A percentile compares a stretch with the other conserved stretches of the same genome.
phyloP scores from a whole-genome alignment of 64 coral and sea anemone species.

The Montipora foliosa region DNA sequence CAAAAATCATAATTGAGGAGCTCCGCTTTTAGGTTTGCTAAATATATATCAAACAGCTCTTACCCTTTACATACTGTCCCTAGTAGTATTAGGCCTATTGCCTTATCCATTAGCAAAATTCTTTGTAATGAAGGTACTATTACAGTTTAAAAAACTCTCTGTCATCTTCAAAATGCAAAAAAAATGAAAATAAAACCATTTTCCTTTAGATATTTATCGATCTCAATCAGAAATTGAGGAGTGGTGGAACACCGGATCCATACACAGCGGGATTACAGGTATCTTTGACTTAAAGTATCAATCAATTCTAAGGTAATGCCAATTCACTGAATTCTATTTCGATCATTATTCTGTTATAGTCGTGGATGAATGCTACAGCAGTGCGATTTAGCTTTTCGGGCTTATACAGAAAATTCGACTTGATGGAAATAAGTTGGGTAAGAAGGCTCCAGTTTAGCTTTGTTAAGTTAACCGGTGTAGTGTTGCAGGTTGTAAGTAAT shows the following conservation, averaged over 20 bases:
- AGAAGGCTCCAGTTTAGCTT: constrained; percentile 3
- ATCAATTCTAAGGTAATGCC: no score
- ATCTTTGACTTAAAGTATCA: background rate
- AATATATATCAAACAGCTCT: no score
- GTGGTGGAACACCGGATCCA: constrained; percentile 61
- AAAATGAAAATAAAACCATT: background rate
- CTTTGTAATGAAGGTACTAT: no score
- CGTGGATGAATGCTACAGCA: constrained; percentile 81
- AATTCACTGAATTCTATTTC: background rate
- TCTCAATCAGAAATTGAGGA: constrained; percentile 67
- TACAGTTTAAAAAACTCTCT: no score
- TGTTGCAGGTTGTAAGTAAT: no score
- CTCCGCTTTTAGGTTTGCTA: no score
- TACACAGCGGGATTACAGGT: constrained; percentile 75
- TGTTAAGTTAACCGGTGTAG: background rate
- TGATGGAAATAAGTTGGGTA: constrained; percentile 72
- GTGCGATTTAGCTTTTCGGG: constrained; percentile 77
- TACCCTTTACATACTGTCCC: no score
- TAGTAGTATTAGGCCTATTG: no score
- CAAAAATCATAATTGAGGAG: no score
- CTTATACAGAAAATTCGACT: constrained; percentile 71
- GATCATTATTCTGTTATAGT: constrained; percentile 27
- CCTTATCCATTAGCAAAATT: no score
- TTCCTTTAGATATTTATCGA: constrained; percentile 69
- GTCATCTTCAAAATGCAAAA: no score